These are phyloP conservation scores for Metopolophium dirhodum DNA, from an alignment of 1,140 invertebrate species.

Conservation along the genomic window DNA sequence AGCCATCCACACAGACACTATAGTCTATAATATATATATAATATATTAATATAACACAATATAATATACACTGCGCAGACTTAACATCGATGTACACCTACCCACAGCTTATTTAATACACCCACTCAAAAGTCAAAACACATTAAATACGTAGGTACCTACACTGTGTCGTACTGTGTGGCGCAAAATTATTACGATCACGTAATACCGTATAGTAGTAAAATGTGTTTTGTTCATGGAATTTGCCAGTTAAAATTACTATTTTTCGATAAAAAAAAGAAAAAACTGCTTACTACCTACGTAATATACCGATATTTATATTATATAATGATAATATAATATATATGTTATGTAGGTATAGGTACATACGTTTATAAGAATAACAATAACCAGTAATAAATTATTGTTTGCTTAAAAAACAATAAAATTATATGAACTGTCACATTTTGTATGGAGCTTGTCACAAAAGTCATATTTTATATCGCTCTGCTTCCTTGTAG, in stretches of 20 bases:
- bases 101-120: not conserved
- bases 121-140: not conserved
- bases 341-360: not conserved
- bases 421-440: too few relatives aligned
- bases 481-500: too few relatives aligned
- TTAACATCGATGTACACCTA: not conserved
- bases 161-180: not conserved
- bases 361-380: not conserved
- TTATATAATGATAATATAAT: too few relatives aligned
- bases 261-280: not conserved
- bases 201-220: not conserved
- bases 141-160: not conserved
- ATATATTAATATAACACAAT: too few relatives aligned
- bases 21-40: too few relatives aligned
- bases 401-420: too few relatives aligned
- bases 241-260: not conserved
- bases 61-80: not conserved
- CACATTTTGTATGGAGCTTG: too few relatives aligned
- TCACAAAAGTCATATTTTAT: too few relatives aligned
- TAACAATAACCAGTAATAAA: not conserved
- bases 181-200: not conserved
- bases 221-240: not conserved
- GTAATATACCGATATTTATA: too few relatives aligned
- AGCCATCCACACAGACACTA: not conserved
- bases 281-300: too few relatives aligned